phyloP scores from a whole-genome alignment of 2,888 invertebrate species.

The Heliconius ethilla region DNA sequence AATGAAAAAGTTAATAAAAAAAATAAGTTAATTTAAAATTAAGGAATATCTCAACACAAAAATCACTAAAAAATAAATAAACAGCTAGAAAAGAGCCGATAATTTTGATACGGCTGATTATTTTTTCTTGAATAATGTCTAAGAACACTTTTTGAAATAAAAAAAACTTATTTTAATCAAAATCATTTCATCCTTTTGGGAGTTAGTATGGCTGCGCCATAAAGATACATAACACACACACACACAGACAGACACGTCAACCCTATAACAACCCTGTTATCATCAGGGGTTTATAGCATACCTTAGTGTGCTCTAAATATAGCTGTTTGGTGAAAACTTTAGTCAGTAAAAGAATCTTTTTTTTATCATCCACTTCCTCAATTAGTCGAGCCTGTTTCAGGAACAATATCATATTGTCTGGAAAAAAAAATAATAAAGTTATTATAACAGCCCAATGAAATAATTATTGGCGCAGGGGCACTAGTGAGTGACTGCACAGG shows the following conservation, averaged over 20 bases:
- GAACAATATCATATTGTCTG: not conserved
- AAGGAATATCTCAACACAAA: no score
- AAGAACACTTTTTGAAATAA: not conserved
- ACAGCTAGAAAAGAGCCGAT: no score
- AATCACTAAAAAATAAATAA: no score
- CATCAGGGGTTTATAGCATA: slow-evolving; percentile 41
- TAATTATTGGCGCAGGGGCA: no score
- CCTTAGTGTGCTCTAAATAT: slow-evolving; percentile 69
- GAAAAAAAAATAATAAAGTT: not conserved
- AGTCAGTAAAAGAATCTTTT: not conserved
- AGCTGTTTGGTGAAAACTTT: slow-evolving; percentile 63
- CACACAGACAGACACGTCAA: not conserved
- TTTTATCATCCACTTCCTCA: not conserved
- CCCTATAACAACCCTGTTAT: no score
- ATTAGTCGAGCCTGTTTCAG: not conserved
- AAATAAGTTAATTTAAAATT: no score
- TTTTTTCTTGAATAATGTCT: no score
- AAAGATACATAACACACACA: not conserved
- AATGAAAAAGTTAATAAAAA: no score
- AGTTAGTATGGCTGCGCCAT: not conserved
- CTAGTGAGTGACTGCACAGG: no score
- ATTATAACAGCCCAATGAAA: not conserved
- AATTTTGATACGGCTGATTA: no score
- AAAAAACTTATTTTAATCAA: not conserved
- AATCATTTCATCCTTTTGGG: not conserved